A percentile compares a stretch with the other conserved stretches of the same genome.
phyloP scores from a whole-genome alignment of 2,797 vertebrate genomes.

The Chrysocyon brachyurus region DNA sequence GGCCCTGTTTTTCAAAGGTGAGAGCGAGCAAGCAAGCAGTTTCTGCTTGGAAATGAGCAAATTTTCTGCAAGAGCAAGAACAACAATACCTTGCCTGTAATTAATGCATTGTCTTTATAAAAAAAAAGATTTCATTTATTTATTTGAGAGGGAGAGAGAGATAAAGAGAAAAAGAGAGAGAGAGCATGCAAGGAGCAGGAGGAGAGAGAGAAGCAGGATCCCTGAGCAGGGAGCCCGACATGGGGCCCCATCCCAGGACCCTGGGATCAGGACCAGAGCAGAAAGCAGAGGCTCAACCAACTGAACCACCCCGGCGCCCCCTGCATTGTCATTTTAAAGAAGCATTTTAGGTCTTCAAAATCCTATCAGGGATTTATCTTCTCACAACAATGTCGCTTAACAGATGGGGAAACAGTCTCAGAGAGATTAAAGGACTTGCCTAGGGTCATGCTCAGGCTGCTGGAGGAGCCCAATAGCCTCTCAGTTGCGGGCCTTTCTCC shows the following conservation, averaged over 20 bases:
- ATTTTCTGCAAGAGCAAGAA: background rate
- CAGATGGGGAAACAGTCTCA: background rate
- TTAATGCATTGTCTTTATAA: background rate
- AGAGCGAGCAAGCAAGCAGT: background rate
- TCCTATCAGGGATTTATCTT: background rate
- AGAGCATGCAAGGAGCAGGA: too few relatives aligned
- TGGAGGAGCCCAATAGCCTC: background rate
- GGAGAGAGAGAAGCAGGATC: too few relatives aligned
- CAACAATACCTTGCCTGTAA: background rate
- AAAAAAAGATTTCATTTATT: too few relatives aligned
- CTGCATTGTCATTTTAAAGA: background rate
- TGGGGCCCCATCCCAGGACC: too few relatives aligned
- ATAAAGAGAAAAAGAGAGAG: too few relatives aligned
- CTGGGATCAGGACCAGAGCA: too few relatives aligned
- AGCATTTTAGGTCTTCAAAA: conserved; percentile 11
- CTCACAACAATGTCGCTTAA: background rate
- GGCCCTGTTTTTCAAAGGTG: background rate
- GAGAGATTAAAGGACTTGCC: background rate
- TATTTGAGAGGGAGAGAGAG: too few relatives aligned
- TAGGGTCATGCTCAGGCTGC: background rate
- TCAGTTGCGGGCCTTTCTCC: background rate
- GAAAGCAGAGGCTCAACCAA: too few relatives aligned
- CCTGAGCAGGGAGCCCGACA: too few relatives aligned
- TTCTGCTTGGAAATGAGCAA: background rate
- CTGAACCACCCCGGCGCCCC: too few relatives aligned